Percentiles rank a stretch among this genome's conserved stretches.
phyloP scores from a whole-genome alignment of 1,140 invertebrate species.

The Holcopasites calliopsidis region DNA sequence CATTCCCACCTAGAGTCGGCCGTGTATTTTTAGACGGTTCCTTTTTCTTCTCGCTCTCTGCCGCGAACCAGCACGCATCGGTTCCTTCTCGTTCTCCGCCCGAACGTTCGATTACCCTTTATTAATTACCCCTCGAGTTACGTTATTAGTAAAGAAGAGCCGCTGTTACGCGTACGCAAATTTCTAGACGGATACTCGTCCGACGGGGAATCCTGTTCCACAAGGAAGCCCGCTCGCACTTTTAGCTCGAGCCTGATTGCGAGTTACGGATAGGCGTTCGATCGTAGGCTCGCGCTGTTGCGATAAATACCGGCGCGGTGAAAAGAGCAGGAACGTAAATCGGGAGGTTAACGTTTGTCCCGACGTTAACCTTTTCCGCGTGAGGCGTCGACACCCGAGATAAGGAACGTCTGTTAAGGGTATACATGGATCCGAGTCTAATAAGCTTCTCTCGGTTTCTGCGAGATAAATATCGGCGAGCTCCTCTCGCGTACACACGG shows the following conservation, averaged over 20 bases:
- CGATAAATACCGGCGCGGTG: slow-evolving; percentile 21
- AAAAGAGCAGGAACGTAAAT: slow-evolving; percentile 37
- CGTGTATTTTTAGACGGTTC: slow-evolving; percentile 72
- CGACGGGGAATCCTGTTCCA: slow-evolving; percentile 16
- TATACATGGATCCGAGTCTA: slow-evolving; percentile 49
- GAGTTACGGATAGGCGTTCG: slow-evolving; percentile 25
- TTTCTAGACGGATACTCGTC: too few species aligned
- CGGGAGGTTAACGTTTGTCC: slow-evolving; percentile 47
- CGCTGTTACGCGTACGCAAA: too few species aligned
- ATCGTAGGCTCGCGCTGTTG: not conserved
- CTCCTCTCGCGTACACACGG: not conserved
- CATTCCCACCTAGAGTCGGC: slow-evolving; percentile 75
- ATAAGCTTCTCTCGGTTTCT: slow-evolving; percentile 48
- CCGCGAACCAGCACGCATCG: not conserved
- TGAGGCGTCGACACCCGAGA: slow-evolving; percentile 44
- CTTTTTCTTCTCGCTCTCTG: slow-evolving; percentile 35
- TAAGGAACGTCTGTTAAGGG: slow-evolving; percentile 49
- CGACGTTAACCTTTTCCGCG: slow-evolving; percentile 49
- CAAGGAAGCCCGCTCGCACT: slow-evolving; percentile 16
- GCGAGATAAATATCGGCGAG: slow-evolving; percentile 44
- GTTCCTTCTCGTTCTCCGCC: slow-evolving; percentile 3
- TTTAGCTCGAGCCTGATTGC: slow-evolving; percentile 27
- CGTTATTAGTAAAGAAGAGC: too few species aligned
- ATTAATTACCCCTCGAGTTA: too few species aligned
- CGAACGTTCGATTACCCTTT: not conserved